phyloP scores from a whole-genome alignment of 2,888 invertebrate genomes.

The Mallateleia sp. region DNA sequence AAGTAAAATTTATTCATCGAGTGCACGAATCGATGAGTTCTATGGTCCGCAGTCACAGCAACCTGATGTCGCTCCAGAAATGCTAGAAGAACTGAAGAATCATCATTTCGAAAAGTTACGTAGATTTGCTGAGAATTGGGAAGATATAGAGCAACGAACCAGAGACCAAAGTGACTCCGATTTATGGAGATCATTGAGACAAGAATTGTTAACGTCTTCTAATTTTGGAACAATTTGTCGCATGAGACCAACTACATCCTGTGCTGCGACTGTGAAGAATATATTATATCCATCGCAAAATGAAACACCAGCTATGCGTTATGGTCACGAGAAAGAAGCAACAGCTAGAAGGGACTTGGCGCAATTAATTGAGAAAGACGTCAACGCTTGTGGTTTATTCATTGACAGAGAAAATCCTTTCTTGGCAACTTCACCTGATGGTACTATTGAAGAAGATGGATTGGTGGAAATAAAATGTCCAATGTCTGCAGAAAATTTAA shows the following conservation, averaged over 20 bases:
- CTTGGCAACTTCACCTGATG: no score
- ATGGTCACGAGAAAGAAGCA: no score
- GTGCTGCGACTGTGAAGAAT: slow-evolving; percentile 49
- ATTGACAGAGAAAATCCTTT: no score
- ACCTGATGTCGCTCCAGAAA: slow-evolving; percentile 36
- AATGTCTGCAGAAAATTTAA: no score
- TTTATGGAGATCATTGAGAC: slow-evolving; percentile 55
- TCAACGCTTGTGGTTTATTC: no score
- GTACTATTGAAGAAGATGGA: no score
- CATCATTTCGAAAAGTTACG: slow-evolving; percentile 53
- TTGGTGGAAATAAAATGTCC: no score
- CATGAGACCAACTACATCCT: slow-evolving; percentile 52
- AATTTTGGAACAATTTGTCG: slow-evolving; percentile 68
- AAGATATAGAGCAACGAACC: slow-evolving; percentile 60
- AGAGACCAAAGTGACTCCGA: slow-evolving; percentile 52
- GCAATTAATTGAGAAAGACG: no score
- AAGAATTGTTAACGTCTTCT: slow-evolving; percentile 62
- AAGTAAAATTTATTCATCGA: background rate
- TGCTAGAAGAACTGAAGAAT: slow-evolving; percentile 1
- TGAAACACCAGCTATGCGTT: no score
- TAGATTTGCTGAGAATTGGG: slow-evolving; percentile 19
- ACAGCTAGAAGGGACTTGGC: no score
- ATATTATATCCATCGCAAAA: slow-evolving; percentile 75
- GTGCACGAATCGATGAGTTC: background rate
- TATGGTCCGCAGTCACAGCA: slow-evolving; percentile 23